These are phyloP conservation scores for Lepilemur septentrionalis DNA, from an alignment of 2,797 vertebrate genomes.

Conservation along the genomic window DNA sequence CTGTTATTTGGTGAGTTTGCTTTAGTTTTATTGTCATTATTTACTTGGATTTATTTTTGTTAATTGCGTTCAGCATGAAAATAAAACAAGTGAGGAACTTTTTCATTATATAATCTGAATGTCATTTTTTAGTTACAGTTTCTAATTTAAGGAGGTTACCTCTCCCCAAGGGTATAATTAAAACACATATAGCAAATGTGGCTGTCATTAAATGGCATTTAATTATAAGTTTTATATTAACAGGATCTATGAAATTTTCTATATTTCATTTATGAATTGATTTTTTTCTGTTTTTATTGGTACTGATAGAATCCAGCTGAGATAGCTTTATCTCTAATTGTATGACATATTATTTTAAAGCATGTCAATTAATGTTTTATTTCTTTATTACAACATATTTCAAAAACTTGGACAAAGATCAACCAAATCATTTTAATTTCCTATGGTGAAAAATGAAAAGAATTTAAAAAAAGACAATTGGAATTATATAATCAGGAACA, in stretches of 20 bases:
- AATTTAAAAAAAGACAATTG: slow-evolving; percentile 68
- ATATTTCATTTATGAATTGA: not conserved
- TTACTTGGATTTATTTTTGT: not conserved
- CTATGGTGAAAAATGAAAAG: slow-evolving; percentile 77
- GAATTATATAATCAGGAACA: slow-evolving; percentile 80
- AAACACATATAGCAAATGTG: not conserved
- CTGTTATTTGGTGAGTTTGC: not conserved
- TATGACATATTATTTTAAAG: slow-evolving; percentile 81
- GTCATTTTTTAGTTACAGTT: not conserved
- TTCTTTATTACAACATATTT: slow-evolving; percentile 80
- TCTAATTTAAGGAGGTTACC: not conserved
- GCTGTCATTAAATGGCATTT: slow-evolving; percentile 43
- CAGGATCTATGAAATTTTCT: not conserved
- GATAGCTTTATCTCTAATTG: slow-evolving; percentile 78
- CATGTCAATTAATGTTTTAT: slow-evolving; percentile 79
- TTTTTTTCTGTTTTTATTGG: slow-evolving; percentile 31
- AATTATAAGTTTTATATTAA: slow-evolving; percentile 51
- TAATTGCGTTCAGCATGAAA: slow-evolving; percentile 24
- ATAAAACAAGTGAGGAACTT: slow-evolving; percentile 10
- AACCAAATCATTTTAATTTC: slow-evolving; percentile 80
- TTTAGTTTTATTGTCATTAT: not conserved
- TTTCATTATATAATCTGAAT: slow-evolving; percentile 23
- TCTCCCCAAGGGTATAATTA: slow-evolving; percentile 18
- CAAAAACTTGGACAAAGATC: slow-evolving; percentile 75
- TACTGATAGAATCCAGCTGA: slow-evolving; percentile 78